Percentiles rank a stretch among this genome's conserved stretches.
Conservation (phyloP, 2,113 vertebrate species). For the Gasterosteus aculeatus region DNA sequence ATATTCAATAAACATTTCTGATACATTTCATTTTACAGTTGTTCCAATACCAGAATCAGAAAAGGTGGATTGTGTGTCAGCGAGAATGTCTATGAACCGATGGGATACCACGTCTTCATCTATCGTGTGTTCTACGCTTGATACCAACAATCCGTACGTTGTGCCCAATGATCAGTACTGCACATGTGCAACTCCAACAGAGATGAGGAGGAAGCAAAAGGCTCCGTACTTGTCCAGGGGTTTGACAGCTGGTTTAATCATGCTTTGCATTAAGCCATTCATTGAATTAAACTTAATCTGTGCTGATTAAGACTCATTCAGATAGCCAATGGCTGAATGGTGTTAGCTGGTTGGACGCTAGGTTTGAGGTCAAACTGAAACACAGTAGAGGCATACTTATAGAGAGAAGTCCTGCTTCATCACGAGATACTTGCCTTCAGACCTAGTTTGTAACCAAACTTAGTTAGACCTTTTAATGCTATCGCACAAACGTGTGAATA, state of each 20-base stretch:
- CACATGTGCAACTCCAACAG: not conserved
- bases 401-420: not conserved
- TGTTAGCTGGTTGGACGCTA: not conserved
- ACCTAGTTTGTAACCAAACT: not conserved
- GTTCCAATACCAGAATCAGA: no score
- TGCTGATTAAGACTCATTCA: not conserved
- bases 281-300: not conserved
- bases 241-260: not conserved
- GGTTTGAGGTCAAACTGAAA: not conserved
- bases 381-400: not conserved
- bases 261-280: not conserved
- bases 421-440: not conserved
- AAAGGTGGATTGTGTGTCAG: no score
- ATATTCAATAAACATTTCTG: not conserved
- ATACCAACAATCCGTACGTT: not conserved
- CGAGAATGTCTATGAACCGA: no score
- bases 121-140: not conserved
- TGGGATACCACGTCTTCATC: not conserved
- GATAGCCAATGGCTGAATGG: not conserved
- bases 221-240: not conserved
- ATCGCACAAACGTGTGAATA: not conserved
- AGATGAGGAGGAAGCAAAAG: not conserved
- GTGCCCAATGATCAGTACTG: not conserved
- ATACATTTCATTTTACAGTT: not conserved
- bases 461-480: not conserved